A percentile compares a stretch with the other conserved stretches of the same genome.
These are phyloP conservation scores for Rhogogaster chlorosoma DNA, from an alignment of 2,888 invertebrate genomes.

Conservation along the genomic window DNA sequence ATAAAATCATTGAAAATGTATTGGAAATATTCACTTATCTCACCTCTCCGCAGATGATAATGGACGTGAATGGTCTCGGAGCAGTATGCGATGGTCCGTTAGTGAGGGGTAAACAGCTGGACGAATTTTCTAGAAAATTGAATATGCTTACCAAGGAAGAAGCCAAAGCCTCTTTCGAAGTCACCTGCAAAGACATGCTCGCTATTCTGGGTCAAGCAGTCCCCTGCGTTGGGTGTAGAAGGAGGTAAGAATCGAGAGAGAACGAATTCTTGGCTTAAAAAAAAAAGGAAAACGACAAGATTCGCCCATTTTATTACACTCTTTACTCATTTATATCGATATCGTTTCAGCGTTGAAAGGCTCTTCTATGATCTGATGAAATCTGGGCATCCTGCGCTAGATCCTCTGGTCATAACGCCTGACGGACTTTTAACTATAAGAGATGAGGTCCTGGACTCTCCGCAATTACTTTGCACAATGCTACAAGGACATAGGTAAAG, in stretches of 20 bases:
- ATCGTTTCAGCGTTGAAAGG: constrained; percentile 88
- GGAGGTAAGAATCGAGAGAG: constrained; percentile 83
- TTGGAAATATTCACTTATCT: not conserved
- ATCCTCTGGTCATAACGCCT: constrained; percentile 89
- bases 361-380: constrained; percentile 92
- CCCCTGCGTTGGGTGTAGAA: constrained; percentile 95
- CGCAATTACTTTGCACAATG: constrained; percentile 90
- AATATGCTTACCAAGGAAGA: constrained; percentile 88
- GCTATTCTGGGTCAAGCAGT: constrained; percentile 93
- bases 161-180: constrained; percentile 89
- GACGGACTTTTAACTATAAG: constrained; percentile 89
- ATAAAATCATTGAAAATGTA: not conserved
- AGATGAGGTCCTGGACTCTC: constrained; percentile 88
- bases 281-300: constrained; percentile 25
- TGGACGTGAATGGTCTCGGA: constrained; percentile 93
- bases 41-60: constrained; percentile 88
- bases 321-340: constrained; percentile 46
- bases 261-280: not conserved
- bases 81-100: constrained; percentile 90
- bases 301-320: constrained; percentile 13
- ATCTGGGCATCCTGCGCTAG: constrained; percentile 92
- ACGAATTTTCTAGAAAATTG: constrained; percentile 92
- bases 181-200: constrained; percentile 90
- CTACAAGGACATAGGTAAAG: constrained; percentile 92
- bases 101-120: constrained; percentile 90